phyloP scores from a whole-genome alignment of 2,888 invertebrate genomes.

The Monopis laevigella region DNA sequence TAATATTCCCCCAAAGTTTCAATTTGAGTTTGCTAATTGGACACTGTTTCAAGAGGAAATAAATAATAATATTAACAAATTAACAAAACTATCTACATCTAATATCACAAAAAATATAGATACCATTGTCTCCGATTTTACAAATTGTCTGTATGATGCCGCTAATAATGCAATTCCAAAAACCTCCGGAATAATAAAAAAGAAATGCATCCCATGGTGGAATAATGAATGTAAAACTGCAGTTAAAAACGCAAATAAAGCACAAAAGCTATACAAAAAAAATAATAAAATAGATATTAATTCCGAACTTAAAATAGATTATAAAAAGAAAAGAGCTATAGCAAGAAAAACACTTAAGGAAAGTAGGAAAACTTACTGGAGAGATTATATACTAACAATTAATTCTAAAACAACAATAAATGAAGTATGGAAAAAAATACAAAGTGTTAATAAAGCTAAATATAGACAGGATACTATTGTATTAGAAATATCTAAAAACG shows the following conservation, averaged over 20 bases:
- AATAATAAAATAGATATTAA: slow-evolving; percentile 11
- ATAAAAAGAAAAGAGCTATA: slow-evolving; percentile 12
- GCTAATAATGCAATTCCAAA: slow-evolving; percentile 10
- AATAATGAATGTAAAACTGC: slow-evolving; percentile 12
- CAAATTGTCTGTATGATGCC: slow-evolving; percentile 14
- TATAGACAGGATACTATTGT: not conserved
- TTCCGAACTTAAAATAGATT: slow-evolving; percentile 11
- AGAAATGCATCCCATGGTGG: slow-evolving; percentile 7
- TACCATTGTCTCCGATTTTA: slow-evolving; percentile 4
- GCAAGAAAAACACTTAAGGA: slow-evolving; percentile 12
- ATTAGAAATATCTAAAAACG: not conserved
- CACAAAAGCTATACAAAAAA: slow-evolving; percentile 10
- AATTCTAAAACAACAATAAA: slow-evolving; percentile 13
- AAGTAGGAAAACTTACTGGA: slow-evolving; percentile 12
- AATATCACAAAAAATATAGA: no score
- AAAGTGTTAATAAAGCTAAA: slow-evolving; percentile 2
- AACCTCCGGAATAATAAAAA: slow-evolving; percentile 11
- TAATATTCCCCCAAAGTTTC: no score
- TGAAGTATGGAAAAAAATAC: slow-evolving; percentile 15
- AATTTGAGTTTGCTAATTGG: no score
- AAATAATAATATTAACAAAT: no score
- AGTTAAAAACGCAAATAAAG: slow-evolving; percentile 12
- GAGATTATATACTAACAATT: slow-evolving; percentile 14
- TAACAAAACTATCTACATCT: slow-evolving; percentile 15
- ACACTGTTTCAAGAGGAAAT: no score